A percentile compares a stretch with the other conserved stretches of the same genome.
phyloP scores from a whole-genome alignment of 2,113 vertebrate species.

The Smithornis capensis region DNA sequence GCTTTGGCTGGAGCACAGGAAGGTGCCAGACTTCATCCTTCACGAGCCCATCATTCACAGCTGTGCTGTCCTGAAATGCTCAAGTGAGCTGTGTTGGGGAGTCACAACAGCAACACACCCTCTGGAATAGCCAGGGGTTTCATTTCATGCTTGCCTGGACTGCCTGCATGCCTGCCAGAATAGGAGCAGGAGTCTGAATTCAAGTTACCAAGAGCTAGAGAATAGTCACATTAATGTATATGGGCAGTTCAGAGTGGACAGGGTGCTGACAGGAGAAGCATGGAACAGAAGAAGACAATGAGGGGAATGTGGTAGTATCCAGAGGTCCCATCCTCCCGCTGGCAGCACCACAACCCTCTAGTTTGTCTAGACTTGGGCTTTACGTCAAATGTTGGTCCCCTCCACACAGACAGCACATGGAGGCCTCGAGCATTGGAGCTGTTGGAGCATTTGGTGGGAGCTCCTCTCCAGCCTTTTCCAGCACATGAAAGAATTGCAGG shows the following conservation, averaged over 20 bases:
- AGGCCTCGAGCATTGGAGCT: accelerated
- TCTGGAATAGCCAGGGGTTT: not conserved
- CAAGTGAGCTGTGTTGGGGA: not conserved
- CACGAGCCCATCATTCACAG: not conserved
- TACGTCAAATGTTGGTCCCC: accelerated
- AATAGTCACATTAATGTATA: accelerated
- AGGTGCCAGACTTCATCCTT: slow-evolving; percentile 8
- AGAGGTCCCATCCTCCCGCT: not conserved
- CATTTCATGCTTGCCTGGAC: not conserved
- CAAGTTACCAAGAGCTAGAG: not conserved
- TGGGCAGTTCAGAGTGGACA: not conserved
- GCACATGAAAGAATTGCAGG: not conserved
- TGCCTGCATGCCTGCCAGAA: not conserved
- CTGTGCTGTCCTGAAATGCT: not conserved
- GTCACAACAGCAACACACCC: not conserved
- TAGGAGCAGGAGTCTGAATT: not conserved
- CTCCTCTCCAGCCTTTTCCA: not conserved
- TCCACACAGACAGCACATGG: accelerated
- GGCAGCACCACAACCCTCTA: not conserved
- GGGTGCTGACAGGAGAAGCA: not conserved
- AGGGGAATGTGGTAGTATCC: not conserved
- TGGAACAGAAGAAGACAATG: not conserved
- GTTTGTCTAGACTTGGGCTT: not conserved
- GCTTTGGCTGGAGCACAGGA: slow-evolving; percentile 5
- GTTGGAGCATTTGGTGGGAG: accelerated